Conservation (phyloP, 2,797 vertebrate genomes). For the Remorina albescens region DNA sequence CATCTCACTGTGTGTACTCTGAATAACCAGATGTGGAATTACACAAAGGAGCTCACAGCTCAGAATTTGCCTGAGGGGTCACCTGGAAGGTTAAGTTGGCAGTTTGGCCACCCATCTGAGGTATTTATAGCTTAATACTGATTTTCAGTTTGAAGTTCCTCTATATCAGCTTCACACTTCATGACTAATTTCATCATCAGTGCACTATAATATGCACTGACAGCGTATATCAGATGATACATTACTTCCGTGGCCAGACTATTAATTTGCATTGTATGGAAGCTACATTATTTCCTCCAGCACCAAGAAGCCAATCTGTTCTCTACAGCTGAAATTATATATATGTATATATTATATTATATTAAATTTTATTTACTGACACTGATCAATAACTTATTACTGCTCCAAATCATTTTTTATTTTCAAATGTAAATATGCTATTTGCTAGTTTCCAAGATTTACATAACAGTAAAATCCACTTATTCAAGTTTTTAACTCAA, state of each 20-base stretch:
- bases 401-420: too few relatives aligned
- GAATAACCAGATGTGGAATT: not conserved
- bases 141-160: not conserved
- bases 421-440: not conserved
- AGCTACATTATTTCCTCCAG: not conserved
- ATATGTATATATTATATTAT: too few relatives aligned
- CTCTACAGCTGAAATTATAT: too few relatives aligned
- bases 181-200: not conserved
- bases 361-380: too few relatives aligned
- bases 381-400: too few relatives aligned
- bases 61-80: not conserved
- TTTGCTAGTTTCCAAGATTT: not conserved
- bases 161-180: too few relatives aligned
- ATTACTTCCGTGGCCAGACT: too few relatives aligned
- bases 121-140: not conserved
- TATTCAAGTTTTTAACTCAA: too few relatives aligned
- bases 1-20: not conserved
- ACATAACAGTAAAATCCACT: not conserved
- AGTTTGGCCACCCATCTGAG: not conserved
- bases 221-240: not conserved
- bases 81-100: not conserved
- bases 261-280: not conserved
- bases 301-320: too few relatives aligned
- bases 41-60: not conserved
- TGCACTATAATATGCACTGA: not conserved